These are phyloP conservation scores for Plemyria rubiginata DNA, from an alignment of 2,888 invertebrate species.

Conservation along the genomic window DNA sequence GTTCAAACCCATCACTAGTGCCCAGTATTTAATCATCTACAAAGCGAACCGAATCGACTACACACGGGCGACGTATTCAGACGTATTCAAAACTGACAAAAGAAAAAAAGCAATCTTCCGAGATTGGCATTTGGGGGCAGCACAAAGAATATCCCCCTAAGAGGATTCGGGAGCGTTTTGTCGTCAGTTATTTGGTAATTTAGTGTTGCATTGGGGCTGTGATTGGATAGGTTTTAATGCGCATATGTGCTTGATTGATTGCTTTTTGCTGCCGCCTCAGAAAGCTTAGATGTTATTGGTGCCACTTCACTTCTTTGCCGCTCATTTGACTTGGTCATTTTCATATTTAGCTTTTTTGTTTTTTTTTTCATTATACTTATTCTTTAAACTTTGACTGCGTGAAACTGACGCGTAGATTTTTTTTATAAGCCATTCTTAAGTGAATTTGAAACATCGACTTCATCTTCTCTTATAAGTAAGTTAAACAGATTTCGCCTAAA, in stretches of 20 bases:
- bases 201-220: conserved; percentile 77
- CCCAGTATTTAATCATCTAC: conserved; percentile 81
- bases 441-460: too few relatives aligned
- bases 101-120: conserved; percentile 83
- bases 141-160: conserved; percentile 63
- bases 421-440: too few relatives aligned
- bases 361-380: too few relatives aligned
- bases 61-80: conserved; percentile 60
- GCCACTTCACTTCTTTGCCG: conserved; percentile 11
- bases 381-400: too few relatives aligned
- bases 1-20: conserved; percentile 49
- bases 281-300: conserved; percentile 4
- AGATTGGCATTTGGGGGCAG: conserved; percentile 82
- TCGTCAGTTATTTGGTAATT: conserved; percentile 79
- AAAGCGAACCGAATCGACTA: conserved; percentile 63
- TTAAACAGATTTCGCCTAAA: too few relatives aligned
- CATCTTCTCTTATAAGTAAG: too few relatives aligned
- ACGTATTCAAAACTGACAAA: conserved; percentile 83
- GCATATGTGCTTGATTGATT: conserved; percentile 74
- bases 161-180: conserved; percentile 68
- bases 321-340: conserved; percentile 9
- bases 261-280: conserved; percentile 58
- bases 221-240: conserved; percentile 73
- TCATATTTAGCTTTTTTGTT: background rate
- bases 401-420: too few relatives aligned